A percentile compares a stretch with the other conserved stretches of the same genome.
Conservation (phyloP, 2,113 vertebrate species). For the Setophaga kirtlandii region DNA sequence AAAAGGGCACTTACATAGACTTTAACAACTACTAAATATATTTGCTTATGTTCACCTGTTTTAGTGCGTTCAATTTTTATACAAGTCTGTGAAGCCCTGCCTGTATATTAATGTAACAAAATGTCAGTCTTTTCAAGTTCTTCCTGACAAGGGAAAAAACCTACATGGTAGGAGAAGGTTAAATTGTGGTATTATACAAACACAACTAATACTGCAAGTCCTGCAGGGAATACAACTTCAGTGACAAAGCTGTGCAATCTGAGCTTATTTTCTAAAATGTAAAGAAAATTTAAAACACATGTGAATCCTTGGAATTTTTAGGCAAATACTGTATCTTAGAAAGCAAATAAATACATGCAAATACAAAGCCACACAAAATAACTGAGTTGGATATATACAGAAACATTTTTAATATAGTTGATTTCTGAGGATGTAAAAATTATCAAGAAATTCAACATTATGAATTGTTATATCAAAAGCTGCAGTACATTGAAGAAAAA, state of each 20-base stretch:
- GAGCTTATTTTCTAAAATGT: neutral
- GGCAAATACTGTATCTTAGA: neutral
- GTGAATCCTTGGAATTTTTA: neutral
- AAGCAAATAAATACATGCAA: neutral
- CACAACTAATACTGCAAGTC: neutral
- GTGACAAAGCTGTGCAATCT: neutral
- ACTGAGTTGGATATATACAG: neutral
- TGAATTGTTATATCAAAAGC: neutral
- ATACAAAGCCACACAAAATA: neutral
- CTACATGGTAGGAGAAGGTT: neutral
- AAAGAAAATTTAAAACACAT: neutral
- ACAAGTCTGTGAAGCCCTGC: neutral
- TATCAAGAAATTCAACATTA: neutral
- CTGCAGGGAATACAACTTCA: neutral
- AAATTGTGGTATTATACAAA: constrained; percentile 10
- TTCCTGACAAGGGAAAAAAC: neutral
- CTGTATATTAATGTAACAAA: neutral
- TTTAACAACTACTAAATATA: neutral
- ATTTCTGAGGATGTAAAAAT: neutral
- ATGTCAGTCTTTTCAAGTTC: constrained; percentile 14
- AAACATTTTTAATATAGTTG: neutral
- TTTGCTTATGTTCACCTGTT: neutral
- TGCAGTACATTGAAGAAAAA: neutral
- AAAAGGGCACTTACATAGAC: neutral
- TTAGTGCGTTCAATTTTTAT: neutral